A percentile compares a stretch with the other conserved stretches of the same genome.
These are phyloP conservation scores for Latheticus oryzae DNA, from an alignment of 2,888 invertebrate species.

Conservation along the genomic window DNA sequence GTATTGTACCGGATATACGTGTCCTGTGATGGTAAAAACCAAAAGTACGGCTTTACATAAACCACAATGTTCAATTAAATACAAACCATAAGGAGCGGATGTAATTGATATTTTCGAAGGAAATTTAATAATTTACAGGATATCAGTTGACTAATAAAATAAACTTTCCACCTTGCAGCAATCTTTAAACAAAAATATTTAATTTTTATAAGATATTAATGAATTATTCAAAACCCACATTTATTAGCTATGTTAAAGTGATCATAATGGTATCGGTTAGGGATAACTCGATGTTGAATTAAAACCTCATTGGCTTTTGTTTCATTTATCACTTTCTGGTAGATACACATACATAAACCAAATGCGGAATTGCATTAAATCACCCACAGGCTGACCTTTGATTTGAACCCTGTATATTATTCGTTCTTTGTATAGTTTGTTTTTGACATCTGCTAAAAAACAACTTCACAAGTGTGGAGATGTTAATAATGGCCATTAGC, in stretches of 20 bases:
- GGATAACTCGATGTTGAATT: conserved; percentile 3
- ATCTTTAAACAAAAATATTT: too few species aligned
- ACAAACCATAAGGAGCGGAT: conserved; percentile 5
- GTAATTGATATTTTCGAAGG: conserved; percentile 7
- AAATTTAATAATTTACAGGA: conserved; percentile 10
- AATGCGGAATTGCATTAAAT: conserved; percentile 24
- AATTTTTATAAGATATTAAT: too few species aligned
- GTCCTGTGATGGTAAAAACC: conserved; percentile 2
- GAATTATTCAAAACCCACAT: conserved; percentile 29
- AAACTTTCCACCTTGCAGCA: too few species aligned
- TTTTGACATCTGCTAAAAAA: too few species aligned
- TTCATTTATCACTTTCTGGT: conserved; percentile 21
- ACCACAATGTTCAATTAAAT: conserved; percentile 14
- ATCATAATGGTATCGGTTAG: conserved; percentile 13
- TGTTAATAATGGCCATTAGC: too few species aligned
- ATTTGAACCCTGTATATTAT: conserved; percentile 23
- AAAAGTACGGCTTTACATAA: conserved; percentile 1
- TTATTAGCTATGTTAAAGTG: conserved; percentile 16
- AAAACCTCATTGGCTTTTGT: conserved; percentile 6
- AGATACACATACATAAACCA: conserved; percentile 5
- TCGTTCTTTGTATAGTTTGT: conserved; percentile 14
- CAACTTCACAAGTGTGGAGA: too few species aligned
- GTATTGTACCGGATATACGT: conserved; percentile 39
- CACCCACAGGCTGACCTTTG: conserved; percentile 14
- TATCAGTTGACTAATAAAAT: too few species aligned